Conservation (phyloP, 2,113 vertebrate species). For the Pterocles orientalis region DNA sequence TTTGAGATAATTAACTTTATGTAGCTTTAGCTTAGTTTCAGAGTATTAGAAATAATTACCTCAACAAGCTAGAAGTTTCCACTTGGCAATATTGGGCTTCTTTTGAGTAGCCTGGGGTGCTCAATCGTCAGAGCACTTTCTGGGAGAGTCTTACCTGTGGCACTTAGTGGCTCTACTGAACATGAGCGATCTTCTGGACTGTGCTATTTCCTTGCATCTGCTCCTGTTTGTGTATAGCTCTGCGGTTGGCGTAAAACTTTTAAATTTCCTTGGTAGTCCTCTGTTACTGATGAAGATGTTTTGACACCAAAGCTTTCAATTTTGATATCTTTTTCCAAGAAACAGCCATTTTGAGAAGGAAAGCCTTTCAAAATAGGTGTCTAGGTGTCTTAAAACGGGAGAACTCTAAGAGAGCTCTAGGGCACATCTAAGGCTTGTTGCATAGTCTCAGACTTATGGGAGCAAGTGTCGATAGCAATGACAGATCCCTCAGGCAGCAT, state of each 20-base stretch:
- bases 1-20: background rate
- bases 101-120: background rate
- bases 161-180: background rate
- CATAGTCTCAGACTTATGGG: rapidly evolving
- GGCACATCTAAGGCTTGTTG: background rate
- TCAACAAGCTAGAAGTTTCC: background rate
- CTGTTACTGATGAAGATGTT: background rate
- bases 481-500: background rate
- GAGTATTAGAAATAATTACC: background rate
- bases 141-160: background rate
- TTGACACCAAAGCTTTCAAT: background rate
- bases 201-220: background rate
- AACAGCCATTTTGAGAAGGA: background rate
- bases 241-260: background rate
- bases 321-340: background rate
- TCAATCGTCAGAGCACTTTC: background rate
- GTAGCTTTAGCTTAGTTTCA: background rate
- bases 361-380: background rate
- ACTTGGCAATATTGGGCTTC: background rate
- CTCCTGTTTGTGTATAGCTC: background rate
- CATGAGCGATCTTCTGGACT: background rate
- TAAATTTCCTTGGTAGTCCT: background rate
- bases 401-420: background rate
- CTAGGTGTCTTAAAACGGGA: background rate
- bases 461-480: background rate